Percentiles rank a stretch among this genome's conserved stretches.
Evolutionary conservation across 2,888 invertebrate species (phyloP).

Genomic region (Hirudinaria manillensis): DNA sequence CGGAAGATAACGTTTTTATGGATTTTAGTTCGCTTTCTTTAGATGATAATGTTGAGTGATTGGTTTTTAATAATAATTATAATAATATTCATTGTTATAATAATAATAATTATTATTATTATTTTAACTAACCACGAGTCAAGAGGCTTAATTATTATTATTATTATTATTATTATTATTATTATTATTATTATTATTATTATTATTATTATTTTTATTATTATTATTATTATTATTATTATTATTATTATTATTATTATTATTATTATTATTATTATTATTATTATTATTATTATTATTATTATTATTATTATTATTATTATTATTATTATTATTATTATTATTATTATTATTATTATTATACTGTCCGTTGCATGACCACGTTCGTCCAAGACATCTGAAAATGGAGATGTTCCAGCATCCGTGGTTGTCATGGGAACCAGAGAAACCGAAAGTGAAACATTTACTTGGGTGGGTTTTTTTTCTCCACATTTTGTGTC

Average conservation of each 20-base stretch:
- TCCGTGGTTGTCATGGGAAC: too few relatives aligned
- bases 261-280: not conserved
- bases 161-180: constrained; percentile 5
- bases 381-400: too few relatives aligned
- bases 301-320: not conserved
- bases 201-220: not conserved
- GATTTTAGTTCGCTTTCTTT: too few relatives aligned
- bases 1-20: too few relatives aligned
- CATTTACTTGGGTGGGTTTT: too few relatives aligned
- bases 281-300: not conserved
- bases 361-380: too few relatives aligned
- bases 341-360: not conserved
- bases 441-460: too few relatives aligned
- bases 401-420: too few relatives aligned
- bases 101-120: constrained; percentile 26
- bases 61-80: not conserved
- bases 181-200: not conserved
- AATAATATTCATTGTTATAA: constrained; percentile 26
- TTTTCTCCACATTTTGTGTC: too few relatives aligned
- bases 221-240: not conserved
- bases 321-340: not conserved
- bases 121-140: not conserved
- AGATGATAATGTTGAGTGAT: too few relatives aligned
- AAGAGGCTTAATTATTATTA: not conserved
- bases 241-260: not conserved